phyloP scores from a whole-genome alignment of 2,797 vertebrate species.

The Zalophus californianus region DNA sequence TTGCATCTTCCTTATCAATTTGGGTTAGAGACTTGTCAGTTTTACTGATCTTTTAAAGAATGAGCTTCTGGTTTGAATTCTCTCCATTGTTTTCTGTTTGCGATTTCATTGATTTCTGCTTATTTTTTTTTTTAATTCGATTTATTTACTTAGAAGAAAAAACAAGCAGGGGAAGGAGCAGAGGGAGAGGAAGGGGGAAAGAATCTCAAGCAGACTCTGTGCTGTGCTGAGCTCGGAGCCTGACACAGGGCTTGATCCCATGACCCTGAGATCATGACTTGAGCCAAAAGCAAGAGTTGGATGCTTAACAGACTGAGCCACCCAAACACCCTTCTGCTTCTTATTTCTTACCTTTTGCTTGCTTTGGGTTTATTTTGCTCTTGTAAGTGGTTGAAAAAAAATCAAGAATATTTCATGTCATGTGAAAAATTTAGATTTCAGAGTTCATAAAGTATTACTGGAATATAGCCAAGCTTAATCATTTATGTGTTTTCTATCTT shows the following conservation, averaged over 20 bases:
- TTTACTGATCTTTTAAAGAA: background rate
- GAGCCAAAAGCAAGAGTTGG: background rate
- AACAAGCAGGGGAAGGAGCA: background rate
- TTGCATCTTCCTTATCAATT: background rate
- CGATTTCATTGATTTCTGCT: background rate
- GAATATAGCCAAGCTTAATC: background rate
- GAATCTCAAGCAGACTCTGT: background rate
- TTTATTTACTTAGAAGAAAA: background rate
- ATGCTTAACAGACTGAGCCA: background rate
- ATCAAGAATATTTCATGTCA: background rate
- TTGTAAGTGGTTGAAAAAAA: background rate
- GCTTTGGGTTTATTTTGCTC: background rate
- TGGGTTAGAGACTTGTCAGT: background rate
- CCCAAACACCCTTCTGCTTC: background rate
- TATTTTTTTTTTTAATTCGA: background rate
- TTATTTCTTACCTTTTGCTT: background rate
- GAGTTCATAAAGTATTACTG: background rate
- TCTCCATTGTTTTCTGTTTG: background rate
- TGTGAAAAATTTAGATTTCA: background rate
- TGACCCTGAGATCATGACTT: background rate
- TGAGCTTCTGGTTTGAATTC: background rate
- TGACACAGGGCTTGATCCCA: background rate
- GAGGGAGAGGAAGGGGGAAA: background rate
- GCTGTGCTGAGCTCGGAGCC: background rate
- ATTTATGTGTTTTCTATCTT: background rate